Conservation (phyloP, 2,888 invertebrate species). For the Pseudococcus longispinus region DNA sequence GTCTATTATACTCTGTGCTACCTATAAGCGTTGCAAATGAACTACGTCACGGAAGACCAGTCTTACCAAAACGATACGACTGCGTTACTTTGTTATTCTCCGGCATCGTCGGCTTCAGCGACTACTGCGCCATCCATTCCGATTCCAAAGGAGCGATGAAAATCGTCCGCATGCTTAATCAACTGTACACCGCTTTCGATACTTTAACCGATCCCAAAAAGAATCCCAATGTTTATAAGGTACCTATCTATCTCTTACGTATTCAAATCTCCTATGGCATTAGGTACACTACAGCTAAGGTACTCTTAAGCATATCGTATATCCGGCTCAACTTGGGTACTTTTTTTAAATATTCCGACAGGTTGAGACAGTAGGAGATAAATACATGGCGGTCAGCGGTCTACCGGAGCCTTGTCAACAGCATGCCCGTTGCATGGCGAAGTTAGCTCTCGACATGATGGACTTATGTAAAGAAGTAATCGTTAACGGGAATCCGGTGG, state of each 20-base stretch:
- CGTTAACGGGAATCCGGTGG: conserved; percentile 87
- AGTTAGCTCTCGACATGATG: conserved; percentile 93
- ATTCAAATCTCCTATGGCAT: too few relatives aligned
- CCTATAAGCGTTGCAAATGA: conserved; percentile 96
- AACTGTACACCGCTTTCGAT: conserved; percentile 92
- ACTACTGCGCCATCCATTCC: conserved; percentile 88
- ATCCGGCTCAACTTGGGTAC: background rate
- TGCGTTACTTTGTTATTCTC: conserved; percentile 92
- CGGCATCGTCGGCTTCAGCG: conserved; percentile 89
- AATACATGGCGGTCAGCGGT: conserved; percentile 97
- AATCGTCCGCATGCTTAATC: conserved; percentile 91
- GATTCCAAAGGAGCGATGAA: conserved; percentile 95
- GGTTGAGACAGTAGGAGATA: conserved; percentile 98
- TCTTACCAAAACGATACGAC: conserved; percentile 86
- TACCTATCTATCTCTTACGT: conserved; percentile 63
- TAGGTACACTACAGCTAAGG: too few relatives aligned
- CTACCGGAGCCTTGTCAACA: conserved; percentile 88
- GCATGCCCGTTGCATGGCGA: conserved; percentile 90
- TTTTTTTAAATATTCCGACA: conserved; percentile 62
- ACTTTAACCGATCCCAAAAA: conserved; percentile 89
- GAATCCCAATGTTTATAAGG: conserved; percentile 95
- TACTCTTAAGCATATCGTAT: too few relatives aligned
- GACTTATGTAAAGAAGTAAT: conserved; percentile 86
- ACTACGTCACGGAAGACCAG: conserved; percentile 87
- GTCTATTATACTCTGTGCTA: conserved; percentile 90